These are phyloP conservation scores for Coluber constrictor DNA, from an alignment of 2,797 vertebrate genomes.

Conservation along the genomic window DNA sequence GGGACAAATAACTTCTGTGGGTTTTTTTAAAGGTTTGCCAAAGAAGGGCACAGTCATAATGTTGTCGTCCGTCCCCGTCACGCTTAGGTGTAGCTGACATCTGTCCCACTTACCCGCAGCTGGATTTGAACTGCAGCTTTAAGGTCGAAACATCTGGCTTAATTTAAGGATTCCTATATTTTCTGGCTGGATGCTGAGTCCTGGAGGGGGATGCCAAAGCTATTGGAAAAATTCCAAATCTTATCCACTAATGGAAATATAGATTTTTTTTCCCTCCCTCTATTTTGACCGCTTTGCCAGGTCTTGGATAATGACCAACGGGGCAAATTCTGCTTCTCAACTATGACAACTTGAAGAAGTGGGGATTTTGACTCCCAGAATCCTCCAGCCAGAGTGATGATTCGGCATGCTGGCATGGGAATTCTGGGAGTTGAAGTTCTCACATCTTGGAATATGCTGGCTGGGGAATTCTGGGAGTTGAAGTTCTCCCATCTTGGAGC, in stretches of 20 bases:
- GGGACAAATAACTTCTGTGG: background rate
- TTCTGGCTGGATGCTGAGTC: background rate
- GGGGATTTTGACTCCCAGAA: background rate
- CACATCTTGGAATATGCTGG: too few species aligned
- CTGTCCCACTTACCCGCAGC: background rate
- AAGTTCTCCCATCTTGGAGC: too few species aligned
- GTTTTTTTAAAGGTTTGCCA: background rate
- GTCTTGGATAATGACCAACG: background rate
- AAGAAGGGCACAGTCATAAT: background rate
- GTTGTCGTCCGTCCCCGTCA: accelerated
- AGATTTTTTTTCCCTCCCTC: background rate
- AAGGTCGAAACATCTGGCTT: background rate
- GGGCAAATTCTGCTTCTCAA: background rate
- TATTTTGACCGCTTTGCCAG: background rate
- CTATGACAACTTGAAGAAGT: background rate
- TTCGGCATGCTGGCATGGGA: background rate
- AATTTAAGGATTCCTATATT: background rate
- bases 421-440: too few species aligned
- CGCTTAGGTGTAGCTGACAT: background rate
- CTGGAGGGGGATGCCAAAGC: background rate
- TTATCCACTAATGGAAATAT: background rate
- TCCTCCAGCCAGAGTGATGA: background rate
- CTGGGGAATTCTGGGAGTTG: too few species aligned
- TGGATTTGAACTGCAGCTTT: background rate
- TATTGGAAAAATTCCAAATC: background rate